phyloP scores from a whole-genome alignment of 1,140 invertebrate species.

The Adelges cooleyi region DNA sequence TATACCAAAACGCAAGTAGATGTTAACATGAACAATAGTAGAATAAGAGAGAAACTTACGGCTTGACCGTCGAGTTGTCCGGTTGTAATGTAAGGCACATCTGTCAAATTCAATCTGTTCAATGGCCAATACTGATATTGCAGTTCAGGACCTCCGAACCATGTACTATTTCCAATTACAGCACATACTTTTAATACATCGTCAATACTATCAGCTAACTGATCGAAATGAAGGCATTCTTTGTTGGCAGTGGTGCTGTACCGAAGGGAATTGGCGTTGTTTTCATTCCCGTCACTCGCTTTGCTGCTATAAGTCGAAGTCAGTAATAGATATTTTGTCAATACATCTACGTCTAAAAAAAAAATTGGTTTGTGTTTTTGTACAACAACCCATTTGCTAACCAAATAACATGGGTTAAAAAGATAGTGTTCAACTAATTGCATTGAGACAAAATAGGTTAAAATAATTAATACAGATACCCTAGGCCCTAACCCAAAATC shows the following conservation, averaged over 20 bases:
- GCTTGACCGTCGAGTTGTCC: background rate
- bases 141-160: constrained; percentile 30
- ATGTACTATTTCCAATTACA: background rate
- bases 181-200: constrained; percentile 1
- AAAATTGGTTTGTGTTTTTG: no score
- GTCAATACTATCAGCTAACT: background rate
- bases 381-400: no score
- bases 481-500: no score
- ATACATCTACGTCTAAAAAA: no score
- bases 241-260: no score
- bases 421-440: no score
- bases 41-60: background rate
- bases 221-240: background rate
- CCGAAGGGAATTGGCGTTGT: no score
- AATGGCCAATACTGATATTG: constrained; percentile 29
- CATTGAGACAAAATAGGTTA: no score
- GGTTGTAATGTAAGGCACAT: constrained; percentile 4
- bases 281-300: no score
- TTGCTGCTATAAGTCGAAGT: no score
- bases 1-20: background rate
- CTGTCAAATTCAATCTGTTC: constrained; percentile 8
- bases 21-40: background rate
- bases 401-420: no score
- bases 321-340: background rate
- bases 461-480: no score